Evolutionary conservation across 1,140 invertebrate genomes (phyloP), one percentile per base, ranked within the genome.

Genomic region (Semibalanus balanoides): DNA sequence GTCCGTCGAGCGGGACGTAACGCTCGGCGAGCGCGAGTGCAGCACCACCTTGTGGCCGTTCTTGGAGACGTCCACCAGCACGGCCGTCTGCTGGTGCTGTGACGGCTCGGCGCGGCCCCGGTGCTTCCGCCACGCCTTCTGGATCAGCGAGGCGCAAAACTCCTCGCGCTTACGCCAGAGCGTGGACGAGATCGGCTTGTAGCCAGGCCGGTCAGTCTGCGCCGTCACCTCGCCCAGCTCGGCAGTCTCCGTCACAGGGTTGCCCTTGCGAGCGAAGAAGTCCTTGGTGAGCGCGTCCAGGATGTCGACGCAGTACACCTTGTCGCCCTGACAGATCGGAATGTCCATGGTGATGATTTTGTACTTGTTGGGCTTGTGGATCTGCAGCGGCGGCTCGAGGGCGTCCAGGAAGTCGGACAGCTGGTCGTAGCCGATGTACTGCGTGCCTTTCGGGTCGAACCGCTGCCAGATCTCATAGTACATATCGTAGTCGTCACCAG

Each of bases 381-480:
- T 96, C 85, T 97, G 93, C 77, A 97, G 86, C 77, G 95, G 95
- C 75, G 93, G 92, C 84, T 97, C 95, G 74, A 97, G 88, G 76
- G 95, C 93, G 84, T 98, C 94, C 73, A 98, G 85, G 86, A 99
- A 97, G 80, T 97, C 95, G 0, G 94, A 95, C 74, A 99, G 85
- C 83, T 95, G 90, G 80, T 95, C 90, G 85, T 97, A 96, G 74
- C 90, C 88, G 81, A 99, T 97, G 85, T 97, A 99, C 84, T 98
- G 94, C 7, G 95, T 97, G 74, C 96, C 96, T 82, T 98, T 93
- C 0, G 96, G 96, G 86, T 99, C 97, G 85, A 95, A 99, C 81
- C 95, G 91, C 83, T 98, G 95, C 97, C 97, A 99, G 79, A 98
- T 97, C 86, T 98, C 96, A 83, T 99, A 99, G 85, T 97, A 99